Percentiles rank a stretch among this genome's conserved stretches.
Evolutionary conservation across 2,888 invertebrate genomes (phyloP).

Genomic region (Lacanobia oleracea): DNA sequence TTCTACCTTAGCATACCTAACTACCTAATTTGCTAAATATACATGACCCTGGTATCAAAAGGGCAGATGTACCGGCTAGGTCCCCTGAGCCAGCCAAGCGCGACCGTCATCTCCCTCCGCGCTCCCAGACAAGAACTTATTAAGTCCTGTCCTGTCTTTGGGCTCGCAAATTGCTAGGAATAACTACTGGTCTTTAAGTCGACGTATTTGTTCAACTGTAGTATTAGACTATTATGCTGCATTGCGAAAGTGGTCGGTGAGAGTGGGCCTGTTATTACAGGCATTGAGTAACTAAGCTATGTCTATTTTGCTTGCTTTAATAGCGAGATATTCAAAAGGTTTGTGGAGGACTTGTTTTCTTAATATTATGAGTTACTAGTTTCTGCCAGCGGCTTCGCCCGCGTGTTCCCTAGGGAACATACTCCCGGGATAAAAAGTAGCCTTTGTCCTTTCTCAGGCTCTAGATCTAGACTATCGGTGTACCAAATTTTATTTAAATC

Average conservation of each 20-base stretch:
- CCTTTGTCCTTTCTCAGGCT: too few relatives aligned
- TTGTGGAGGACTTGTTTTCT: too few relatives aligned
- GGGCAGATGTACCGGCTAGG: slow-evolving; percentile 32
- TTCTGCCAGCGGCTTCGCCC: too few relatives aligned
- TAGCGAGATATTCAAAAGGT: too few relatives aligned
- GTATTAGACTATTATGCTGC: slow-evolving; percentile 26
- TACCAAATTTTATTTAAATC: too few relatives aligned
- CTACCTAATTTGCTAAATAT: too few relatives aligned
- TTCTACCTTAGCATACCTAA: too few relatives aligned
- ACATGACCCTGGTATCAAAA: slow-evolving; percentile 6
- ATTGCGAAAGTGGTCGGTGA: slow-evolving; percentile 6
- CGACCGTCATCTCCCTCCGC: slow-evolving; percentile 48
- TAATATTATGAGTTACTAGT: too few relatives aligned
- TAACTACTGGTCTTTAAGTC: slow-evolving; percentile 20
- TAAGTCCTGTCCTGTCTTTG: slow-evolving; percentile 57
- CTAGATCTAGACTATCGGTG: too few relatives aligned
- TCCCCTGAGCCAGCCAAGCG: slow-evolving; percentile 38
- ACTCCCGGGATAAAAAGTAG: too few relatives aligned
- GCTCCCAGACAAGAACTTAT: slow-evolving; percentile 56
- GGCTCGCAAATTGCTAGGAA: slow-evolving; percentile 54
- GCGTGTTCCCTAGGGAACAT: too few relatives aligned
- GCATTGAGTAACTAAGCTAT: neutral
- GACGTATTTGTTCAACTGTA: slow-evolving; percentile 36
- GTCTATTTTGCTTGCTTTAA: neutral
- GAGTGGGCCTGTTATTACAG: slow-evolving; percentile 13